phyloP scores from a whole-genome alignment of 2,888 invertebrate species.

The Pandemis corylana region DNA sequence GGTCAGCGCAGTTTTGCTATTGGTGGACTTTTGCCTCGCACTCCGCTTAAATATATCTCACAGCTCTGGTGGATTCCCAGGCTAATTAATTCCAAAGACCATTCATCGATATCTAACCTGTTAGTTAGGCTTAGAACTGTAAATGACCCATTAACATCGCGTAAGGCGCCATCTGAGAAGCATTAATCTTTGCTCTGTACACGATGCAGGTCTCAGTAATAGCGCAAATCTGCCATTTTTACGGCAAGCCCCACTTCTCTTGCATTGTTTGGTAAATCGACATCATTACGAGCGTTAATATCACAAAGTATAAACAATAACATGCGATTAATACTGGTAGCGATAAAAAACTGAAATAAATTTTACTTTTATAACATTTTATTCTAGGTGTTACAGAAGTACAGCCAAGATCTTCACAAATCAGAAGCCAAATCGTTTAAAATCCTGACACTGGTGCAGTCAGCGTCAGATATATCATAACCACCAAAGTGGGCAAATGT shows the following conservation, averaged over 20 bases:
- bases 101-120: background rate
- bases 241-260: background rate
- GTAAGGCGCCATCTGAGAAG: background rate
- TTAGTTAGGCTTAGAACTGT: background rate
- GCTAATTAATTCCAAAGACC: too few relatives aligned
- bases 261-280: background rate
- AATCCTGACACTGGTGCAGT: background rate
- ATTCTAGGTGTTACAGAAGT: background rate
- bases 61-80: too few relatives aligned
- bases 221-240: background rate
- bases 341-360: conserved; percentile 5
- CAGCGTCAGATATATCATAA: too few relatives aligned
- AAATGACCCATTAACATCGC: background rate
- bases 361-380: background rate
- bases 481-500: too few relatives aligned
- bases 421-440: background rate
- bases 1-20: too few relatives aligned
- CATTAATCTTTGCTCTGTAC: background rate
- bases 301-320: background rate
- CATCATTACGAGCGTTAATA: background rate
- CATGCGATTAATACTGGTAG: background rate
- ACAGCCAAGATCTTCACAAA: background rate
- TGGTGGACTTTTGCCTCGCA: too few relatives aligned
- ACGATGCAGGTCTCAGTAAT: background rate
- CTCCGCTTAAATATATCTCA: too few relatives aligned